Base-by-base conservation (phyloP, 2,888 invertebrate genomes). In the Perizoma flavofasciatum region DNA sequence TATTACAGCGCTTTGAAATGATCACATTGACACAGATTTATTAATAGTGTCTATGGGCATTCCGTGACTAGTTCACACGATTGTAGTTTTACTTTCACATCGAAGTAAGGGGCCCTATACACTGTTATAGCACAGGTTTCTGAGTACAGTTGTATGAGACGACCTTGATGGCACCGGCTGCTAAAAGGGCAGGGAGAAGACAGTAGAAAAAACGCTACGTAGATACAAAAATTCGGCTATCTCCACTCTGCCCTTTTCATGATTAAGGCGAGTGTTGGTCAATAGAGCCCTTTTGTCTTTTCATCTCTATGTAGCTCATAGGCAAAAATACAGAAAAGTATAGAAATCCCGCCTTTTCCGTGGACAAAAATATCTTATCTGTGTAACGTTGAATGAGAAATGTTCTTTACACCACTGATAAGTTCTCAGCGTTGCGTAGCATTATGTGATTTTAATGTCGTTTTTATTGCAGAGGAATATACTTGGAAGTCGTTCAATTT, bases 41-140 rank as follows among this genome's bases (percentile, higher is more conserved):
- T 55, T 60, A 62, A 4, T 59, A 64, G 53, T 56, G 6, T 45
- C 34, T 63, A 56, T 11, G 55, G 61, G 52, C 35, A 46, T 65
- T 56, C 60, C 78, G 76, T 78, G 78, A 77, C 77, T 72, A 0
- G 76, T 70, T 75, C 75, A 67, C 77, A 78, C 77, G 77, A 78
- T 70, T 70, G 60, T 67, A 55, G 64, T 71, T 74, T 77, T 74
- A 78, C 78, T 78, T 78, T 78, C 71, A 68, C 77, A 61, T 63
- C 55, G 50, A 49, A 11, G 47, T 56, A 43, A 60, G 22, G 56
- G n/a, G 37, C 8, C 9, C 51, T 63, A n/a, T 41, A 59, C 59
- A 63, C 35, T 34, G 39, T 40, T 0, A n/a, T 33, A 32, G 32
- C 5, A 44, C 9, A 32, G 0, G 37, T 10, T 33, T 41, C 41